Evolutionary conservation across 1,140 invertebrate genomes (phyloP).

Genomic region (Diuraphis noxia): DNA sequence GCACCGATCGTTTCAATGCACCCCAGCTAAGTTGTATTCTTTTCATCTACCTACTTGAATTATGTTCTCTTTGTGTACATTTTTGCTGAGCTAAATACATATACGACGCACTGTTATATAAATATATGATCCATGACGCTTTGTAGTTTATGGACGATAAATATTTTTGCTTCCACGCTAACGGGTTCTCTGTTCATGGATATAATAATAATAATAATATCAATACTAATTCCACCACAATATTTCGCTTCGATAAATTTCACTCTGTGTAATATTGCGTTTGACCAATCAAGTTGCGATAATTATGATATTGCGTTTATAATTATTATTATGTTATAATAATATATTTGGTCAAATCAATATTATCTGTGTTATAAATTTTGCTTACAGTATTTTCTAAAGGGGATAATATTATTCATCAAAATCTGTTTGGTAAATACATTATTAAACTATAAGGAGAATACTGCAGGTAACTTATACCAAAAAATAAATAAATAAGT

Average conservation of each 20-base stretch:
- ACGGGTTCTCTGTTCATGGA: not conserved
- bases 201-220: not conserved
- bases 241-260: not conserved
- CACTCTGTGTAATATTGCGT: not conserved
- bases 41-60: not conserved
- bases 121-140: not conserved
- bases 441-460: too few species aligned
- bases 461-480: too few species aligned
- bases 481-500: not conserved
- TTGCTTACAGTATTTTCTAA: not conserved
- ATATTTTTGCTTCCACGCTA: slow-evolving; percentile 9
- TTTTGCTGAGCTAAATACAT: not conserved
- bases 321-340: not conserved
- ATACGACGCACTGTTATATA: not conserved
- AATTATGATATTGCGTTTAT: not conserved
- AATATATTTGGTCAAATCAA: not conserved
- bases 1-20: not conserved
- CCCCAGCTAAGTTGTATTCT: not conserved
- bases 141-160: slow-evolving; percentile 14
- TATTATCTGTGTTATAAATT: not conserved
- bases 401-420: not conserved
- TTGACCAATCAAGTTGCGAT: not conserved
- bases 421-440: not conserved
- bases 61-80: slow-evolving; percentile 5
- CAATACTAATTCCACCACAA: not conserved